phyloP scores from a whole-genome alignment of 2,888 invertebrate genomes.

The Noctua fimbriata region DNA sequence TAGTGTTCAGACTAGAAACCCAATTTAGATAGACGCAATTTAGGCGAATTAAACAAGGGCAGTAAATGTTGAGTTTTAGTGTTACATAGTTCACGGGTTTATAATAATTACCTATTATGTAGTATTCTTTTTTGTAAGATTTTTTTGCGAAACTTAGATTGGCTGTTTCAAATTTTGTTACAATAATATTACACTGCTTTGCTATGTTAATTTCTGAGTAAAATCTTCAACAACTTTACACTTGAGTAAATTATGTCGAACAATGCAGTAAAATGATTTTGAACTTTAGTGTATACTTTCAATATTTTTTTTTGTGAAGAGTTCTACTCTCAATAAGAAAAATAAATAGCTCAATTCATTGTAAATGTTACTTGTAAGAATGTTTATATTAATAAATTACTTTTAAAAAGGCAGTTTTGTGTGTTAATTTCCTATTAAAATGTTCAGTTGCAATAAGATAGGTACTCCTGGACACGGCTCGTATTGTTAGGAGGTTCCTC shows the following conservation, averaged over 20 bases:
- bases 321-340: not conserved
- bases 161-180: not conserved
- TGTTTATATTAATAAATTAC: constrained; percentile 34
- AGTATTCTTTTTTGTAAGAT: constrained; percentile 12
- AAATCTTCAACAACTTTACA: not conserved
- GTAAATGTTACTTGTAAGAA: constrained; percentile 42
- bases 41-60: not conserved
- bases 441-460: constrained; percentile 25
- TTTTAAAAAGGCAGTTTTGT: not conserved
- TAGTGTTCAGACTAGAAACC: not conserved
- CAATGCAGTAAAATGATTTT: constrained; percentile 22
- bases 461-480: too few species aligned
- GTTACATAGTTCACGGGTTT: constrained; percentile 1
- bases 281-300: not conserved
- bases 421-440: not conserved
- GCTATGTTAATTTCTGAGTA: constrained; percentile 5
- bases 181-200: not conserved
- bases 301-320: not conserved
- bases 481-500: too few species aligned
- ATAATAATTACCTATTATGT: constrained; percentile 7
- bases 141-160: not conserved
- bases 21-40: not conserved
- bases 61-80: not conserved
- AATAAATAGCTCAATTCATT: constrained; percentile 26
- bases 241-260: constrained; percentile 17